Base-by-base conservation (phyloP, 1,140 invertebrate genomes). In the Trachymyrmex cornetzi region DNA sequence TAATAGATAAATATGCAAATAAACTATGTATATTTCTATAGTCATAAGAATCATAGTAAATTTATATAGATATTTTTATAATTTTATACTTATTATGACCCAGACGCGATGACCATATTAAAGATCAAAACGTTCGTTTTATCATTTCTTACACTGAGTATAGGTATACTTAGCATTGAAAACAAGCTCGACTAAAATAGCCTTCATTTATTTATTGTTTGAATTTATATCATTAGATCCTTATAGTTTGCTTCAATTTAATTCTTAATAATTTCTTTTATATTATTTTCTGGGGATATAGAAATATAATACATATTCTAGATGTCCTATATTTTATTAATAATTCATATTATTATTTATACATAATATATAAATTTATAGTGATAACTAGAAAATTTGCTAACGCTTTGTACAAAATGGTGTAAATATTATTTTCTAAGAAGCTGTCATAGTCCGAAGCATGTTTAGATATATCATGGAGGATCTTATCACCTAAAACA, bases 1-100 rank as follows among this genome's bases (percentile, higher is more conserved):
- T 91, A 22, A 94, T 87, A 27, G 90, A 86, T 77, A 93, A 94
- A 90, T 92, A 92, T 22, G 86, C 89, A 9, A 92, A 53, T 50
- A 92, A 79, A 50, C 92, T 44, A 93, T 34, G 93, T 92, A 59
- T 89, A 7, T 38, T 38, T 38, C 7, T 38, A 38, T 38, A 38
- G 3, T 38, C 34, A 38, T 38, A 7, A 38, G 34, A 38, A 38
- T 38, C 34, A 38, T 38, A 38, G 34, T 38, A 38, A 38, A 38
- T 38, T 7, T 38, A 2, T 38, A 38, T 38, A 5, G 34, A 38
- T 38, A 38, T 38, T 38, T 38, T 38, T 38, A 38, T 7, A 38
- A 6, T 38, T 38, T 38, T 38, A 38, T 38, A 38, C 6, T 38
- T 38, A 38, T 38, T 38, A 0, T 38, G 34, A 38, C 34, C 0